Base-by-base conservation (phyloP, 2,113 vertebrate species). In the Crocuta crocuta region DNA sequence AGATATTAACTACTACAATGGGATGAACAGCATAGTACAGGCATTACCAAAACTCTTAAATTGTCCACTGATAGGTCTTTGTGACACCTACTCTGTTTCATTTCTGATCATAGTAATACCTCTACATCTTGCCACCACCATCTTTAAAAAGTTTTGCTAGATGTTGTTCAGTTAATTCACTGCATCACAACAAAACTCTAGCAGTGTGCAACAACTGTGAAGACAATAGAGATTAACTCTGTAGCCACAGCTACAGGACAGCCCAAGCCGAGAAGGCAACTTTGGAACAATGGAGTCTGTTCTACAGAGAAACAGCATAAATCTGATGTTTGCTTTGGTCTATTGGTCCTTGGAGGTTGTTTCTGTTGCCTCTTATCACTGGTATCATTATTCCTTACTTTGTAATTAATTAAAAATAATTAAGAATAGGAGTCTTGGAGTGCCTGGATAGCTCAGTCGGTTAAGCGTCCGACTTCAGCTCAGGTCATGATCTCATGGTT, bases 41-140 rank as follows among this genome's bases (percentile, higher is more conserved):
- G 1, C 17, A 31, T 55, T 43, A 19, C 10, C 1, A 11, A 35
- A 50, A 71, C 45, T 73, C 26, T 71, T 61, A 23, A 53, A 66
- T 39, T 80, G 11, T 17, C 9, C 9, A 10, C 10, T 7, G 28
- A n/a, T 39, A 50, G 50, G 61, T 43, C 5, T 45, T n/a, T 43
- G 2, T 43, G 15, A n/a, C 33, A 16, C 12, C 0, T 26, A 2
- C 4, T 43, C 3, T 16, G 1, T 55, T 4, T 24, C 5, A 11
- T 55, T 48, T 58, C 8, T 7, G 28, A 23, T 0, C 17, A 6
- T 17, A 63, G 7, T 23, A 58, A 87, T n/a, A 31, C 45, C 0
- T 9, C 24, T 45, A 9, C 17, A 24, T 55, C 5, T 0, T 88
- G 0, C 68, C 33, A 63, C 84, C 35, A 7, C 4, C 31, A 15